These are phyloP conservation scores for Apolygus lucorum DNA, from an alignment of 1,140 invertebrate genomes.

Conservation along the genomic window DNA sequence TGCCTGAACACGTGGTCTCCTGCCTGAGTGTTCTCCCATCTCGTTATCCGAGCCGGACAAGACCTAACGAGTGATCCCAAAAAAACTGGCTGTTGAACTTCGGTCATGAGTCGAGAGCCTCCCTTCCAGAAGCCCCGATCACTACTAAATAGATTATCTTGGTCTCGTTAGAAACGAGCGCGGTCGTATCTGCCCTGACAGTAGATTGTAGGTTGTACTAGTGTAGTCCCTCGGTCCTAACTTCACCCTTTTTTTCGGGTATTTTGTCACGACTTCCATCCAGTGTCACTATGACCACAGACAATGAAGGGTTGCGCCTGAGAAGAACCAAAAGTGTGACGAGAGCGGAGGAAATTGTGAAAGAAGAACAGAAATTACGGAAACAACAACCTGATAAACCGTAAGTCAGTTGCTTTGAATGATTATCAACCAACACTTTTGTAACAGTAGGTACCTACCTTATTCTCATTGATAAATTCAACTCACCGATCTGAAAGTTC, in stretches of 20 bases:
- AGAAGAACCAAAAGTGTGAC: constrained; percentile 75
- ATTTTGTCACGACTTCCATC: no score
- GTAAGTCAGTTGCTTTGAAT: constrained; percentile 51
- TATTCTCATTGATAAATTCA: no score
- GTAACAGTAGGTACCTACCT: background rate
- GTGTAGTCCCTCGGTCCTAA: no score
- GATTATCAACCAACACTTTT: constrained; percentile 14
- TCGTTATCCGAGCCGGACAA: no score
- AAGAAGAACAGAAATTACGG: constrained; percentile 65
- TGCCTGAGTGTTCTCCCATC: background rate
- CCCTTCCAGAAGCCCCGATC: background rate
- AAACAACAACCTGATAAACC: constrained; percentile 78
- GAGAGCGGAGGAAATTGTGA: constrained; percentile 73
- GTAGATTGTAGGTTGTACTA: no score
- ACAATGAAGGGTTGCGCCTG: constrained; percentile 36
- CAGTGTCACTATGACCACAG: background rate
- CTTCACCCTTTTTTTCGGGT: no score
- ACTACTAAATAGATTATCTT: background rate
- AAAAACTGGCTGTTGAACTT: background rate
- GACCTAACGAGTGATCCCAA: no score
- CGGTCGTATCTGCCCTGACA: no score
- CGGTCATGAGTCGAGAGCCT: background rate
- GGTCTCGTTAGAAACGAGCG: no score
- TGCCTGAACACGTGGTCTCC: background rate
- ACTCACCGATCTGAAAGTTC: no score